phyloP scores from a whole-genome alignment of 53 echinoderm and acorn worm species.

The Antedon mediterranea region DNA sequence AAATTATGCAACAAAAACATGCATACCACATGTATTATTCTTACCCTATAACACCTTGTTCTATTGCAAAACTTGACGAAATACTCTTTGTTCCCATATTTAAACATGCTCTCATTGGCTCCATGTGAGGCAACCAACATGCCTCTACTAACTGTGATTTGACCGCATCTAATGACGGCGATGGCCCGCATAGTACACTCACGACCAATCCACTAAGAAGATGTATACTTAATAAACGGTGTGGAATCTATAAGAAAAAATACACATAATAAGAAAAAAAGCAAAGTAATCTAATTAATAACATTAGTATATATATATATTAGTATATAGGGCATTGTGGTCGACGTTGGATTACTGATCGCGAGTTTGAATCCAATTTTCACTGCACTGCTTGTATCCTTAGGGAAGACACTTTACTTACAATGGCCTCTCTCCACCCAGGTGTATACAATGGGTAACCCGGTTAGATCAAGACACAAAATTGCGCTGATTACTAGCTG shows the following conservation, averaged over 20 bases:
- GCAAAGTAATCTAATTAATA: not conserved
- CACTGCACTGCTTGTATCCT: too few relatives aligned
- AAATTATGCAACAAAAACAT: too few relatives aligned
- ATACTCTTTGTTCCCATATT: slow-evolving; percentile 45
- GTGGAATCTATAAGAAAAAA: slow-evolving; percentile 41
- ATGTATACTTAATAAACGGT: slow-evolving; percentile 66
- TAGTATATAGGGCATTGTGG: too few relatives aligned
- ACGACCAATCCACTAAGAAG: slow-evolving; percentile 63
- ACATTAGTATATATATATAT: too few relatives aligned
- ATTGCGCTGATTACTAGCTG: too few relatives aligned
- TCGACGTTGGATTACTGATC: not conserved
- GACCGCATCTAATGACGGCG: slow-evolving; percentile 59
- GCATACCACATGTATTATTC: too few relatives aligned
- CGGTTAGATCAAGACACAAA: too few relatives aligned
- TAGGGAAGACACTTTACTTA: too few relatives aligned
- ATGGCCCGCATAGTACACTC: slow-evolving; percentile 74
- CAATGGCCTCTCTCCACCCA: too few relatives aligned
- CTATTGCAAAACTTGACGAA: slow-evolving; percentile 39
- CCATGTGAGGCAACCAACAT: slow-evolving; percentile 55
- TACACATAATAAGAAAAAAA: not conserved
- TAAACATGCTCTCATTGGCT: slow-evolving; percentile 40
- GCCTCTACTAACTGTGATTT: slow-evolving; percentile 48
- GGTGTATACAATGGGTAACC: too few relatives aligned
- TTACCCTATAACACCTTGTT: slow-evolving; percentile 73
- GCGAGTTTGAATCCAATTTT: too few relatives aligned